These are phyloP conservation scores for Grapholita molesta DNA, from an alignment of 1,140 invertebrate species.

Conservation along the genomic window DNA sequence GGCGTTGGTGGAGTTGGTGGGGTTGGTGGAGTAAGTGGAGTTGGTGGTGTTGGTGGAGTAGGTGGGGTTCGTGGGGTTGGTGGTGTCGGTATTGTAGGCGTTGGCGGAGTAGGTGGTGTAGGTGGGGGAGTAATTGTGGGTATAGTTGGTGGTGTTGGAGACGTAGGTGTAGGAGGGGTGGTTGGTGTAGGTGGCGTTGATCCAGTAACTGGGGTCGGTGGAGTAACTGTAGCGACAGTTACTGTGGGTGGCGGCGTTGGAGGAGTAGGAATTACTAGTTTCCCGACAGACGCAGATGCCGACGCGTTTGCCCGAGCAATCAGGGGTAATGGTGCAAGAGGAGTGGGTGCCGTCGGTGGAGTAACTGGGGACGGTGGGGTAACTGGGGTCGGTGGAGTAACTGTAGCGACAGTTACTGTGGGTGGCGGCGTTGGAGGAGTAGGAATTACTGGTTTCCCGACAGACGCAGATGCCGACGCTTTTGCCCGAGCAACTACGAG, in stretches of 20 bases:
- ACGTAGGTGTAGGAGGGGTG: not conserved
- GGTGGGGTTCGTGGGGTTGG: not conserved
- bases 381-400: too few relatives aligned
- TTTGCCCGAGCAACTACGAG: too few relatives aligned
- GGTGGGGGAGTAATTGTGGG: not conserved
- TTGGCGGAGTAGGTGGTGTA: not conserved
- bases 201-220: not conserved
- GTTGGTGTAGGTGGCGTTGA: too few relatives aligned
- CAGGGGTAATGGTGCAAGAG: not conserved
- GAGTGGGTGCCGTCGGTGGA: too few relatives aligned
- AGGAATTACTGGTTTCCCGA: too few relatives aligned
- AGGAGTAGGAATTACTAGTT: not conserved
- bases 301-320: not conserved
- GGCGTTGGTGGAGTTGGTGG: not conserved
- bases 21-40: not conserved
- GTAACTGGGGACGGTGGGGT: too few relatives aligned
- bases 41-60: not conserved
- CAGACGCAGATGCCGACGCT: too few relatives aligned
- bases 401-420: too few relatives aligned
- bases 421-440: too few relatives aligned
- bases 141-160: not conserved
- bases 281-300: not conserved
- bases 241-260: not conserved
- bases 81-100: not conserved
- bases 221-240: not conserved